A percentile compares a stretch with the other conserved stretches of the same genome.
Conservation (phyloP, 2,113 vertebrate species). For the Cephalopholis sonnerati region DNA sequence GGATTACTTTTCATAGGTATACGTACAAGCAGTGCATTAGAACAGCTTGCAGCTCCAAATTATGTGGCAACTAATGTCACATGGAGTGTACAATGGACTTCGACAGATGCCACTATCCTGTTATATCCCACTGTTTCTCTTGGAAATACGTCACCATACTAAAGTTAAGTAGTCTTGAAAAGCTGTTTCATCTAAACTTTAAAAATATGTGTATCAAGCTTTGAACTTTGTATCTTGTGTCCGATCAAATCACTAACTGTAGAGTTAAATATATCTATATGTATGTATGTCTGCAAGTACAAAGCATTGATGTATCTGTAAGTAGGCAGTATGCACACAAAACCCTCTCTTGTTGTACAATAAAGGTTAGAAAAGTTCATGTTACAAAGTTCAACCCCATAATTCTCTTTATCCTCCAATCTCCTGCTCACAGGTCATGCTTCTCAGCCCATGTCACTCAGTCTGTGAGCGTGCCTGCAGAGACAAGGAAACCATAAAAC, state of each 20-base stretch:
- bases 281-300: neutral
- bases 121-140: no score
- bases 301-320: neutral
- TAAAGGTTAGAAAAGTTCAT: conserved; percentile 43
- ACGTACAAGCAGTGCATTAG: no score
- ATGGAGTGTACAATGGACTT: no score
- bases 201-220: neutral
- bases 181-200: no score
- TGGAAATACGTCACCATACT: no score
- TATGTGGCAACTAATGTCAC: no score
- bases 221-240: neutral
- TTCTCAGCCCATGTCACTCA: conserved; percentile 60
- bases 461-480: conserved; percentile 54
- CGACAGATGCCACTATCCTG: no score
- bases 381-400: conserved; percentile 52
- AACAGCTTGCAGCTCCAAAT: no score
- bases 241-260: neutral
- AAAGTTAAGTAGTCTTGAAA: no score
- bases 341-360: conserved; percentile 6
- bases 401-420: conserved; percentile 54
- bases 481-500: conserved; percentile 78
- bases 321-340: neutral
- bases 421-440: conserved; percentile 49
- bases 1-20: no score
- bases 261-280: no score